phyloP scores from a whole-genome alignment of 2,113 vertebrate species.

The Laticauda laticaudata region DNA sequence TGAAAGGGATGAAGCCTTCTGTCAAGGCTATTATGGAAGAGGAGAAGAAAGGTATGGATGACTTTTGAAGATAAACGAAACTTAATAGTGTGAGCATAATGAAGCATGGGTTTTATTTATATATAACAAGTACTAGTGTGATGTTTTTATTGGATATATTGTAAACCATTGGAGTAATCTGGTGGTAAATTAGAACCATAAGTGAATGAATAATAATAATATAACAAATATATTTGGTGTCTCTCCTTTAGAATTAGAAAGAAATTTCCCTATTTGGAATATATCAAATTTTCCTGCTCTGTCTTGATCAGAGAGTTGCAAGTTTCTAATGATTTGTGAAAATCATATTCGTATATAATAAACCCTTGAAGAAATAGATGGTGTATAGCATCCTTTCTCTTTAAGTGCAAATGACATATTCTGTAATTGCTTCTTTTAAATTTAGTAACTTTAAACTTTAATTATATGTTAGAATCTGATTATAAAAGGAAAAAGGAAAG shows the following conservation, averaged over 20 bases:
- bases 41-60: constrained; percentile 48
- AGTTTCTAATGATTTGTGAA: background rate
- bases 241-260: background rate
- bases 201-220: background rate
- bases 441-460: background rate
- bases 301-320: background rate
- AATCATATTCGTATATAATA: background rate
- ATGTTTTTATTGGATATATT: background rate
- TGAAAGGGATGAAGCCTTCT: constrained; percentile 65
- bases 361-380: background rate
- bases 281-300: background rate
- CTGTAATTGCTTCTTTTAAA: background rate
- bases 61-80: background rate
- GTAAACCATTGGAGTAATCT: background rate
- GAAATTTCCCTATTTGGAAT: background rate
- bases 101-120: background rate
- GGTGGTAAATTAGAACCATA: background rate
- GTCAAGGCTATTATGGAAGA: constrained; percentile 21
- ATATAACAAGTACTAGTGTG: background rate
- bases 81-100: background rate
- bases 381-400: background rate
- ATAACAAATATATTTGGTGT: background rate
- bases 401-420: background rate
- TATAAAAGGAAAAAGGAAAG: background rate
- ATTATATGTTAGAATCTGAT: background rate